These are phyloP conservation scores for Lepidocyrtinus sp. DNA, from an alignment of 2,888 invertebrate species.

Conservation along the genomic window DNA sequence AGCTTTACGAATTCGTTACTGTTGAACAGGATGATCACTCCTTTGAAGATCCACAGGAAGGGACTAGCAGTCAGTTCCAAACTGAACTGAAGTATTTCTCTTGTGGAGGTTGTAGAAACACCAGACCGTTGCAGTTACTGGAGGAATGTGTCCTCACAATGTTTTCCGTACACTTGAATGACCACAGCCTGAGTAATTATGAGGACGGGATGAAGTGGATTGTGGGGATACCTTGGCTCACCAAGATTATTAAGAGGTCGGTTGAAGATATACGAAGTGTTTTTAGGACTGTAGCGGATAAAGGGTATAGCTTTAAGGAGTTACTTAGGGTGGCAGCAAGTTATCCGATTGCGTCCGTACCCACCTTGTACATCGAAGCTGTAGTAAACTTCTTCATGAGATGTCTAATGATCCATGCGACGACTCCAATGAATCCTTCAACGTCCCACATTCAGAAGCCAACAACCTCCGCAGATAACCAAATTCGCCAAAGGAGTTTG, in stretches of 20 bases:
- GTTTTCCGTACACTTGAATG: conserved; percentile 28
- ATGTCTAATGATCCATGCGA: background rate
- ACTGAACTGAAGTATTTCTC: background rate
- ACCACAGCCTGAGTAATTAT: background rate
- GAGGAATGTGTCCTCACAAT: conserved; percentile 21
- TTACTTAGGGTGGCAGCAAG: conserved; percentile 14
- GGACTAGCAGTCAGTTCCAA: background rate
- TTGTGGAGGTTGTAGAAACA: no score
- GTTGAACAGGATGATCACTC: background rate
- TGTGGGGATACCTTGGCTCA: conserved; percentile 28
- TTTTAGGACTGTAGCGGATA: background rate
- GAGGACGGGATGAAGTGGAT: conserved; percentile 47
- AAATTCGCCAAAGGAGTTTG: background rate
- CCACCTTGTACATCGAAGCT: conserved; percentile 30
- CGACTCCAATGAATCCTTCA: background rate
- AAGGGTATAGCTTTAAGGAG: background rate
- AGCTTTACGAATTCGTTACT: conserved; percentile 31
- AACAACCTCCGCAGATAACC: background rate
- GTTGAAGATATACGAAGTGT: background rate
- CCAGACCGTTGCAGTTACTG: conserved; percentile 17
- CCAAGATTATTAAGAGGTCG: conserved; percentile 18
- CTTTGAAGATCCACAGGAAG: background rate
- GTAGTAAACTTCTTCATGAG: conserved; percentile 43
- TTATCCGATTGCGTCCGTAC: conserved; percentile 23
- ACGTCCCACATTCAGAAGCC: no score